Base-by-base conservation (phyloP, 64 coral and sea anemone species). In the Montipora capricornis region DNA sequence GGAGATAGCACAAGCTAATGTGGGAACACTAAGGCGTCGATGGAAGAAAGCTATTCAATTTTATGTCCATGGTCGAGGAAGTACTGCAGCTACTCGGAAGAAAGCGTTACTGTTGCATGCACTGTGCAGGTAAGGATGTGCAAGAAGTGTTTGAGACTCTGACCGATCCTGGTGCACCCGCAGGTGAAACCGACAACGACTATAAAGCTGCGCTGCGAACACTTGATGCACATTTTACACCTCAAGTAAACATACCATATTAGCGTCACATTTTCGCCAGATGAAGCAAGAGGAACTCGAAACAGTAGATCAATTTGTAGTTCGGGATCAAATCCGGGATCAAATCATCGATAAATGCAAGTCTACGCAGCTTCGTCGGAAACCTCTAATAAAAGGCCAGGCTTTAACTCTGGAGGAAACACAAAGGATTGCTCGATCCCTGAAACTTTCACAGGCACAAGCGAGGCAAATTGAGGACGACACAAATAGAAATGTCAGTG, bases 311-410 rank as follows among this genome's bases (percentile, higher is more conserved):
- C 17, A 79, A 64, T 48, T 90, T 68, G 76, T 80, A 57, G 66
- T 59, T 24, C 24, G 58, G 55, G 85, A 89, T 80, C 69, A 89
- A 44, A 89, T 89, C 17, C 51, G 85, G 3, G 92, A 94, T 94
- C 92, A 94, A 74, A 58, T 94, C 0, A 94, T 89, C 7, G 92
- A 94, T 20, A 89, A 89, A 49, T 94, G 92, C 60, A 62, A 19
- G 67, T 89, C 77, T 17, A 88, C 29, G 4, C 10, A 88, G 20
- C 78, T 94, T 29, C 13, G 79, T 22, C 88, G 3, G 24, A 94
- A 89, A 67, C 66, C 83, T 6, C 92, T 94, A 10, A 77, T 80
- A 61, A 88, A 88, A 73, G 68, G 89, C 47, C 75, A 77, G 4
- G 6, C 47, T 10, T 13, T 77, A 47, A 50, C 75, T 48, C 4